Evolutionary conservation across 2,888 invertebrate species (phyloP).

Genomic region (Acanthopleura granulata): DNA sequence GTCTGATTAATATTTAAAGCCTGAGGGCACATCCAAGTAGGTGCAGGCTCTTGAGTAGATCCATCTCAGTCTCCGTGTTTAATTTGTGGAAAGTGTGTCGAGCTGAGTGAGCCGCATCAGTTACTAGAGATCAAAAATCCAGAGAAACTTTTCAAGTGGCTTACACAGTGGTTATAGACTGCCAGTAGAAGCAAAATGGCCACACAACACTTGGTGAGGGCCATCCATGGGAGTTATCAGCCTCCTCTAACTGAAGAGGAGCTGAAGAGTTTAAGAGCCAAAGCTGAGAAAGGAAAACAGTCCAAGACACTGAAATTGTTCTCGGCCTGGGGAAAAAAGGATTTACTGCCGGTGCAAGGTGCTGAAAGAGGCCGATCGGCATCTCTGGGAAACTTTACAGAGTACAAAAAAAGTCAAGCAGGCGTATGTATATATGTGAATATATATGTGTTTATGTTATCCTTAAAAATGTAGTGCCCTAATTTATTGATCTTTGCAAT

Average conservation of each 20-base stretch:
- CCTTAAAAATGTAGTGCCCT: no score
- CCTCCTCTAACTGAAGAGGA: not conserved
- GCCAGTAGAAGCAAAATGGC: not conserved
- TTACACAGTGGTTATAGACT: not conserved
- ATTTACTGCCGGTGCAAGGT: no score
- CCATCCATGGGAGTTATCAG: conserved; percentile 9
- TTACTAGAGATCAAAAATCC: not conserved
- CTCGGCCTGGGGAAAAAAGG: no score
- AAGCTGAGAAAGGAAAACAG: not conserved
- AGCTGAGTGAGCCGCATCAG: not conserved
- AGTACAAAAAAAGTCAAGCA: no score
- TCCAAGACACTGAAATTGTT: no score
- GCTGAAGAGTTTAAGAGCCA: not conserved
- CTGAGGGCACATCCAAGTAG: not conserved
- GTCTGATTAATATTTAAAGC: no score
- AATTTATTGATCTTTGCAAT: no score
- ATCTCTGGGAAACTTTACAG: no score
- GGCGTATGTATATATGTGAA: no score
- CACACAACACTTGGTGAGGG: not conserved
- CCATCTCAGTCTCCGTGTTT: not conserved
- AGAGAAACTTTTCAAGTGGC: not conserved
- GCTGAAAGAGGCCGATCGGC: no score
- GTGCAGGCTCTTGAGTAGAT: not conserved
- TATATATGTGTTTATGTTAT: no score
- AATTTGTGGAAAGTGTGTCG: not conserved